These are phyloP conservation scores for Phaedon cochleariae DNA, from an alignment of 2,888 invertebrate genomes.

Conservation along the genomic window DNA sequence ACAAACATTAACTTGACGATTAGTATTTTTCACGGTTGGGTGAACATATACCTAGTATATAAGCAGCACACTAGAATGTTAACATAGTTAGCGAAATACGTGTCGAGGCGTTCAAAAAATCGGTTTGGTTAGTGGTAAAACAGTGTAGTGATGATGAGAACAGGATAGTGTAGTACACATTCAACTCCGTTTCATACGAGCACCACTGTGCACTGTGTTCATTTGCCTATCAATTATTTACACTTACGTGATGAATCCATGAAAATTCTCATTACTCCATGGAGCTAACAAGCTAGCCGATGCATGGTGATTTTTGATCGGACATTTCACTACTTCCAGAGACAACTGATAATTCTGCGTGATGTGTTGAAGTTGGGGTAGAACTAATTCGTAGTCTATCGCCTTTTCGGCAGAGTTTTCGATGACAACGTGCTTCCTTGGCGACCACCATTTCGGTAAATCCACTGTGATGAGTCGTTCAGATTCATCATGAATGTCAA, in stretches of 20 bases:
- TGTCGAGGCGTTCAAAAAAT: too few species aligned
- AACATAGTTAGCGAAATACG: too few species aligned
- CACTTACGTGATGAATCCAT: constrained; percentile 69
- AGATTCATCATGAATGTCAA: constrained; percentile 70
- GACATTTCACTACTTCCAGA: constrained; percentile 66
- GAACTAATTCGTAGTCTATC: constrained; percentile 69
- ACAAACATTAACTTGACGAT: too few species aligned
- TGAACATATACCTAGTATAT: too few species aligned
- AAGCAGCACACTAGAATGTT: too few species aligned
- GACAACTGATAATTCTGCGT: constrained; percentile 70
- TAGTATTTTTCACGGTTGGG: too few species aligned
- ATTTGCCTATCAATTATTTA: neutral
- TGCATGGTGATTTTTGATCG: constrained; percentile 65
- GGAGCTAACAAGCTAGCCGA: constrained; percentile 71
- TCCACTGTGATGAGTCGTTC: constrained; percentile 51
- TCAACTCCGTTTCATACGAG: too few species aligned
- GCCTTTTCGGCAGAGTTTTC: constrained; percentile 67
- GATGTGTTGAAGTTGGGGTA: constrained; percentile 67
- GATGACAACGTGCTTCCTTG: constrained; percentile 59
- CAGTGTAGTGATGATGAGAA: too few species aligned
- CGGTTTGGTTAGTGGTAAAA: too few species aligned
- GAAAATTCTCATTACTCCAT: constrained; percentile 71
- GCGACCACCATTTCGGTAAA: constrained; percentile 53
- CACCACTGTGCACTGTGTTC: too few species aligned
- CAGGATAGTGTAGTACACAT: too few species aligned